Evolutionary conservation across 1,140 invertebrate genomes (phyloP).

Genomic region (Zophobas morio): DNA sequence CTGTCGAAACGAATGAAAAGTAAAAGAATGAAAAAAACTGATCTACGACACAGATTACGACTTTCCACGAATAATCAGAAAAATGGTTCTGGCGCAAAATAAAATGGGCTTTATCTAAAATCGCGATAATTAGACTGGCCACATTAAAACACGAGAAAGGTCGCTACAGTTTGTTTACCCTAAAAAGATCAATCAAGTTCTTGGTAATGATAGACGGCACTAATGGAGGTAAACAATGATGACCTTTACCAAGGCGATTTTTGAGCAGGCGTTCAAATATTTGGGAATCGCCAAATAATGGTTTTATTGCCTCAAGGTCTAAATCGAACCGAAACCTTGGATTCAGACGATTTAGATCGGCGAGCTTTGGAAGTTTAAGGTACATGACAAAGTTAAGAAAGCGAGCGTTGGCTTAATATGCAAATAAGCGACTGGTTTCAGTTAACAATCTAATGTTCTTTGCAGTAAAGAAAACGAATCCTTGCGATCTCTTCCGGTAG

Average conservation of each 20-base stretch:
- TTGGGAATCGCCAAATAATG: conserved; percentile 18
- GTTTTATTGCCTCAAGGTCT: not conserved
- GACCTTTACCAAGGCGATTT: not conserved
- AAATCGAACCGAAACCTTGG: no score
- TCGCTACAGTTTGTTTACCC: conserved; percentile 6
- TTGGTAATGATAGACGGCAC: conserved; percentile 1
- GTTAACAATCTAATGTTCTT: no score
- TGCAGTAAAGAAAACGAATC: no score
- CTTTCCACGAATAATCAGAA: not conserved
- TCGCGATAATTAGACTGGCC: not conserved
- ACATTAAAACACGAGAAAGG: not conserved
- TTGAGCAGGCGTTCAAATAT: conserved; percentile 1
- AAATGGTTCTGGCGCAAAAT: not conserved
- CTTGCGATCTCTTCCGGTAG: no score
- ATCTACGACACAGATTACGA: no score
- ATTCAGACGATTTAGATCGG: no score
- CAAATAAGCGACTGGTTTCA: no score
- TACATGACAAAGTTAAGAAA: no score
- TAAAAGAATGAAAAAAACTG: no score
- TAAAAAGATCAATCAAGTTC: conserved; percentile 19
- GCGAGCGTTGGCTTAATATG: no score
- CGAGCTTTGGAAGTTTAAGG: no score
- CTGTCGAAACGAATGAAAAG: no score
- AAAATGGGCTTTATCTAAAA: not conserved
- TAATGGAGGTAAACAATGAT: conserved; percentile 15